phyloP scores from a whole-genome alignment of 1,140 invertebrate species.

The Scylla paramamosain region DNA sequence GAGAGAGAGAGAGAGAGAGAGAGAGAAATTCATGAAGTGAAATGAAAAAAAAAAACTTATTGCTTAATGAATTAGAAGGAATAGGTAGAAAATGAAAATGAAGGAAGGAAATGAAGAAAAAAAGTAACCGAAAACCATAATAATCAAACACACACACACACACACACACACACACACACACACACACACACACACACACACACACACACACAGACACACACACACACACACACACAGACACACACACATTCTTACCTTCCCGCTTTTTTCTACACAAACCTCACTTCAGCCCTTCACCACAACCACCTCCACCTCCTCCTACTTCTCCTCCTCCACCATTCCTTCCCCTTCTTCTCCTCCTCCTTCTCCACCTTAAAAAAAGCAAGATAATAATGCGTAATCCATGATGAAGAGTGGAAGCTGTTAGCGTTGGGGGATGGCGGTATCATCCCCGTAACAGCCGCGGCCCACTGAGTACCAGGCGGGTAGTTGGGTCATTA shows the following conservation, averaged over 20 bases:
- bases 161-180: constrained; percentile 20
- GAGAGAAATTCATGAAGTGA: neutral
- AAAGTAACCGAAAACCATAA: neutral
- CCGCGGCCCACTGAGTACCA: constrained; percentile 11
- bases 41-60: neutral
- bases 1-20: constrained; percentile 41
- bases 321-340: neutral
- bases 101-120: neutral
- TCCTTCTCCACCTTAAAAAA: constrained; percentile 23
- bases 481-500: constrained; percentile 53
- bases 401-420: constrained; percentile 50
- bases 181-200: constrained; percentile 27
- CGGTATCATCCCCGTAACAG: constrained; percentile 33
- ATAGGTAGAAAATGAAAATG: neutral
- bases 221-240: neutral
- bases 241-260: neutral
- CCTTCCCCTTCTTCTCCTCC: neutral
- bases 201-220: neutral
- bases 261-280: neutral
- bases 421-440: neutral
- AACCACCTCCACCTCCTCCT: neutral
- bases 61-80: neutral
- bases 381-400: constrained; percentile 23
- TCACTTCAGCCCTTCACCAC: neutral
- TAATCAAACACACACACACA: neutral